Percentiles rank a stretch among this genome's conserved stretches.
Evolutionary conservation across 1,140 invertebrate genomes (phyloP).

Genomic region (Catajapyx aquilonaris): DNA sequence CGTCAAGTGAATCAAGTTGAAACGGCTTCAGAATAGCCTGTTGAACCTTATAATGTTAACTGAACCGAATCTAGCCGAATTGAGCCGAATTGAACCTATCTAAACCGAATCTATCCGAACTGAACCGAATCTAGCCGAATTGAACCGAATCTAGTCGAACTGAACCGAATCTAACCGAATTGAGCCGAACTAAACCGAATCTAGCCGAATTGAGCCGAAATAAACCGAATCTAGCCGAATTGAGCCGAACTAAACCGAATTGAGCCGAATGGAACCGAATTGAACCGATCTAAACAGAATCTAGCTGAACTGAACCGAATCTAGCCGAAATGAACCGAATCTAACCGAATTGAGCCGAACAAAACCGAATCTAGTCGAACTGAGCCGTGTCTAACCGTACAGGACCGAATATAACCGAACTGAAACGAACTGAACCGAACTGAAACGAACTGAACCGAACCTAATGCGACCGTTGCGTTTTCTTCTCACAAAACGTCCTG

Average conservation of each 20-base stretch:
- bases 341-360: no score
- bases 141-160: conserved; percentile 11
- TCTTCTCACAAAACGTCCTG: no score
- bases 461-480: no score
- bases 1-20: no score
- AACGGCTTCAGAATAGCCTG: no score
- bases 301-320: conserved; percentile 8
- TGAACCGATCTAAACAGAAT: conserved; percentile 13
- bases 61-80: conserved; percentile 9
- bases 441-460: no score
- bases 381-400: no score
- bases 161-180: conserved; percentile 12
- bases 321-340: no score
- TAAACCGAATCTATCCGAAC: conserved; percentile 11
- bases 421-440: no score
- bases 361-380: no score
- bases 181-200: conserved; percentile 11
- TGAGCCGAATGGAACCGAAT: conserved; percentile 11
- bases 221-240: conserved; percentile 12
- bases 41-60: no score
- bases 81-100: conserved; percentile 8
- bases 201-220: conserved; percentile 14
- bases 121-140: conserved; percentile 12
- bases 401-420: no score
- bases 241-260: conserved; percentile 11